These are phyloP conservation scores for Pseudoatta argentina DNA, from an alignment of 1,140 invertebrate genomes.

Conservation along the genomic window DNA sequence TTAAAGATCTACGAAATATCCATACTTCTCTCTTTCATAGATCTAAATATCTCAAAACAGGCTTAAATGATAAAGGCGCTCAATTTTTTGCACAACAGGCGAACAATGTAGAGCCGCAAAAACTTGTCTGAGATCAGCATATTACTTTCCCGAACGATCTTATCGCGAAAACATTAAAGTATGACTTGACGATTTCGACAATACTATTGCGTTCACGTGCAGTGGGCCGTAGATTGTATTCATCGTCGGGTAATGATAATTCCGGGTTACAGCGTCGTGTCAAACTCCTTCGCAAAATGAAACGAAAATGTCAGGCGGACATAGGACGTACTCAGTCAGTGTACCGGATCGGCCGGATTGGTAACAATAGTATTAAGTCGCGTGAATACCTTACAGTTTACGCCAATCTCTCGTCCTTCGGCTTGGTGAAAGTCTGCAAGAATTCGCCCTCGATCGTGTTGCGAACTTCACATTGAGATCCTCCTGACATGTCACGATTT, in stretches of 20 bases:
- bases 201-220: slow-evolving; percentile 10
- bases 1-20: background rate
- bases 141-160: slow-evolving; percentile 52
- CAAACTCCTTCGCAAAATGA: slow-evolving; percentile 33
- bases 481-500: slow-evolving; percentile 76
- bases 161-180: slow-evolving; percentile 50
- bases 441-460: slow-evolving; percentile 77
- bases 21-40: background rate
- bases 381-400: slow-evolving; percentile 60
- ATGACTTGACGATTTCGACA: slow-evolving; percentile 57
- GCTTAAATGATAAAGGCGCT: background rate
- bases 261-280: slow-evolving; percentile 36
- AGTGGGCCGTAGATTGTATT: slow-evolving; percentile 21
- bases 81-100: slow-evolving; percentile 9
- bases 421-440: slow-evolving; percentile 73
- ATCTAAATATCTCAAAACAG: background rate
- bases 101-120: slow-evolving; percentile 35
- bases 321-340: slow-evolving; percentile 17
- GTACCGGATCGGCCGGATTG: slow-evolving; percentile 38
- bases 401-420: slow-evolving; percentile 67
- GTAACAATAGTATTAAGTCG: slow-evolving; percentile 62
- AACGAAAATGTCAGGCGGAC: slow-evolving; percentile 50
- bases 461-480: slow-evolving; percentile 81
- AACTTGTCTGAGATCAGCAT: slow-evolving; percentile 10
- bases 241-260: slow-evolving; percentile 27